Base-by-base conservation (phyloP, 2,113 vertebrate species). In the Piliocolobus tephrosceles region DNA sequence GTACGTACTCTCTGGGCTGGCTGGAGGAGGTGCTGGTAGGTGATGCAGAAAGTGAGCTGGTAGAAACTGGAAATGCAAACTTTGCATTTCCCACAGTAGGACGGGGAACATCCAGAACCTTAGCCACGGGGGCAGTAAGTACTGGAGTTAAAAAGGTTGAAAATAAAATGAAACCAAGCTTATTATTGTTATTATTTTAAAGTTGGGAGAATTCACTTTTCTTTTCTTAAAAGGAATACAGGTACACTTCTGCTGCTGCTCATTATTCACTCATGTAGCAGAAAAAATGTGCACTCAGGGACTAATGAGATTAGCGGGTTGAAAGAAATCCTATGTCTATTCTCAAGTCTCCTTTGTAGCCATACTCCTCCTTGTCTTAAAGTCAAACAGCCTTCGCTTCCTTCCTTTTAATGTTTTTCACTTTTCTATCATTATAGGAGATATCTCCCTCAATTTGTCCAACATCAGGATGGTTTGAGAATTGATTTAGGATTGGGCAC, bases 401-500 rank as follows among this genome's bases (percentile, higher is more conserved):
- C n/a, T 88, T 66, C 8, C 9, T 64, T 92, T 43, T 30, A 78
- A 27, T 80, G 22, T 64, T 47, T 70, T 66, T 89, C 58, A 27
- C 30, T 57, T 91, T 55, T 78, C n/a, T 68, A 16, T 70, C 38
- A 66, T 73, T 78, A n/a, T 3, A 82, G 40, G 27, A 83, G 95
- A 58, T 16, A 43, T 11, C 57, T 66, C 12, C 14, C 16, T 90
- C 18, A 8, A 14, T 52, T 96, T 73, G 38, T 52, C 9, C 30
- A 66, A 87, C 8, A 0, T 72, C 22, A 91, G 13, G 18, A 22
- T 68, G 32, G 11, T 38, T 43, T 86, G 38, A 89, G 22, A 68
- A 40, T 40, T 92, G n/a, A 86, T 89, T 96, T 76, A 70, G 70
- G 43, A 86, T 35, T n/a, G 12, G 81, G 30, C 2, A 25, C 32